Conservation (phyloP, 53 echinoderm and acorn worm genomes). For the Stichopus horrens region DNA sequence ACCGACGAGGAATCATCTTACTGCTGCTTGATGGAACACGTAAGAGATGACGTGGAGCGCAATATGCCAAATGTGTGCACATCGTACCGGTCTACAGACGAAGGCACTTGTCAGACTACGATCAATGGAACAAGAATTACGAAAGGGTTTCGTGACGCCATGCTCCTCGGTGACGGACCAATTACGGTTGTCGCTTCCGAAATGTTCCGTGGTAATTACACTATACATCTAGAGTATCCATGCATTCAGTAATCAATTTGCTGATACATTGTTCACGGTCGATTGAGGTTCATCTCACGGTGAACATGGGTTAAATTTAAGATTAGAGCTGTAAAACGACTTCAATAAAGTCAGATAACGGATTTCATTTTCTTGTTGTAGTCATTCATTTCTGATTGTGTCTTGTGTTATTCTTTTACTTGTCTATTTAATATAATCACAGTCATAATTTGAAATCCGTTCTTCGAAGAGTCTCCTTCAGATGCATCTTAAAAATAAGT, state of each 20-base stretch:
- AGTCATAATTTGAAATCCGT: too few species aligned
- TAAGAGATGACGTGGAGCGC: not conserved
- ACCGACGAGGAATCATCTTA: not conserved
- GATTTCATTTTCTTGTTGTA: too few species aligned
- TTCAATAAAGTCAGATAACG: too few species aligned
- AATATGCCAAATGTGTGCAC: not conserved
- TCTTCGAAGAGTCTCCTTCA: too few species aligned
- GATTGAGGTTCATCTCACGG: too few species aligned
- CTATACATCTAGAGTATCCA: not conserved
- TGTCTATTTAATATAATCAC: too few species aligned
- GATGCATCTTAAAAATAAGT: too few species aligned
- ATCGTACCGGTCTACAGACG: not conserved
- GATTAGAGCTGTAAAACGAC: too few species aligned
- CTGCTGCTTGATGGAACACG: not conserved
- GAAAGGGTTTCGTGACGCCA: not conserved
- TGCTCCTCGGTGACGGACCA: slow-evolving; percentile 18
- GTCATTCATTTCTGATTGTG: too few species aligned
- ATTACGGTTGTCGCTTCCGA: not conserved
- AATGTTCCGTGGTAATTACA: not conserved
- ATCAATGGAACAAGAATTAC: not conserved
- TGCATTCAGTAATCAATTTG: not conserved
- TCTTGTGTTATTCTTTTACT: too few species aligned
- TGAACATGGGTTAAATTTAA: too few species aligned
- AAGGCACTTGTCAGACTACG: not conserved
- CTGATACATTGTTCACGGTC: too few species aligned